Base-by-base conservation (phyloP, 2,113 vertebrate species). In the Aptenodytes forsteri region DNA sequence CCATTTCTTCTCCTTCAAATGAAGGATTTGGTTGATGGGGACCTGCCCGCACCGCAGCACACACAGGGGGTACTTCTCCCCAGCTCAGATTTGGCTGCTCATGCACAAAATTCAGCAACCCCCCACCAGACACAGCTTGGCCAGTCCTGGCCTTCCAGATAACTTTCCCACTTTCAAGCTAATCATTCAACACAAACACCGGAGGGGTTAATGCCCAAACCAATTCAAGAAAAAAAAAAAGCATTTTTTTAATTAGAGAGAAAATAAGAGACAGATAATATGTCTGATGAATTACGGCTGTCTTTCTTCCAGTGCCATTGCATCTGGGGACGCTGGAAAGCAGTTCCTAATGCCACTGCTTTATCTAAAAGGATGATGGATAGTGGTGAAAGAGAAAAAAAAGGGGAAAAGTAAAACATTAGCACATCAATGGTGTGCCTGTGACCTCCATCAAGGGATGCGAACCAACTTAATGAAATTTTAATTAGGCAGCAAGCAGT, bases 401-500 rank as follows among this genome's bases (percentile, higher is more conserved):
- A 91, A 56, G 83, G 80, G 5, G 2, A 58, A 94, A 97, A 95
- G 94, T 87, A 95, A 98, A 97, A 94, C 93, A 98, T 96, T 98
- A 97, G 97, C 98, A 98, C 98, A 98, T 98, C 98, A 98, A 96
- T 95, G 97, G 98, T 91, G 83, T 75, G 90, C 77, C 95, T 95
- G 80, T 94, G 96, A 97, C 96, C 94, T 93, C 97, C 97, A 96
- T 90, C 97, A 95, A 83, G 96, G 96, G 97, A 97, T 90, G 22
- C 23, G 86, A 98, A 97, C 95, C 95, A 95, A 95, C 95, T 97
- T 98, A 98, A 98, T 98, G 98, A 98, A 99, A 99, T 98, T 98
- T 97, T 98, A 98, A 99, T 98, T 97, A 98, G 98, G 94, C 97
- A 95, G 97, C 93, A 94, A 95, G 98, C 97, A 76, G 97, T 94